Base-by-base conservation (phyloP, 1,140 invertebrate genomes). In the Drosophila azteca region DNA sequence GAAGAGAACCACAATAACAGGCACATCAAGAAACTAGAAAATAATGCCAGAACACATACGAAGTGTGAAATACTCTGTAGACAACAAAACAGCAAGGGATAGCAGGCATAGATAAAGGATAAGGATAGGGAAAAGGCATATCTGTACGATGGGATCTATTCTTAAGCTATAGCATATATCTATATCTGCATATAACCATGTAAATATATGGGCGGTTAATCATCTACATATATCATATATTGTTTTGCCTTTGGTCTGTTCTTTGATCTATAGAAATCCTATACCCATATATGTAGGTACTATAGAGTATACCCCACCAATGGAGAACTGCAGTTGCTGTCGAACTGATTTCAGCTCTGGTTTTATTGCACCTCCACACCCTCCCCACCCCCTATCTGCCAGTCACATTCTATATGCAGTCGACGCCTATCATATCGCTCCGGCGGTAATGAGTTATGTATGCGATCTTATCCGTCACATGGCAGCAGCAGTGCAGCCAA, bases 381-480 rank as follows among this genome's bases (percentile, higher is more conserved):
- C 26, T n/a, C 9, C 31, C 9, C 31, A 11, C 9, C 9, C 3
- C 9, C 31, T 3, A 3, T 35, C 31, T 0, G 9, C 3, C 3
- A 35, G 4, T 26, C 0, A 9, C n/a, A 29, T 6, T 65, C 31
- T 49, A 20, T 44, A 44, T 15, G 17, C 45, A 57, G 15, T 52
- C 70, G 17, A 20, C 17, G 68, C 53, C 67, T 69, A 77, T 78
- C 78, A 79, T 88, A 87, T 87, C 82, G 70, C 66, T 54, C 65
- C 52, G 46, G 45, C 75, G 59, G 84, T 88, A 88, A 88, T 88
- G 83, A 88, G 79, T 88, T 88, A 88, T 88, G 83, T 88, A 79
- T 68, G 64, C 79, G 83, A 89, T 88, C 83, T 88, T 88, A 88
- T 88, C 83, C 84, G 58, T 35, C 57, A 53, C 70, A 62, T 46